phyloP scores from a whole-genome alignment of 2,888 invertebrate genomes.

The Eupithecia pulchellata region DNA sequence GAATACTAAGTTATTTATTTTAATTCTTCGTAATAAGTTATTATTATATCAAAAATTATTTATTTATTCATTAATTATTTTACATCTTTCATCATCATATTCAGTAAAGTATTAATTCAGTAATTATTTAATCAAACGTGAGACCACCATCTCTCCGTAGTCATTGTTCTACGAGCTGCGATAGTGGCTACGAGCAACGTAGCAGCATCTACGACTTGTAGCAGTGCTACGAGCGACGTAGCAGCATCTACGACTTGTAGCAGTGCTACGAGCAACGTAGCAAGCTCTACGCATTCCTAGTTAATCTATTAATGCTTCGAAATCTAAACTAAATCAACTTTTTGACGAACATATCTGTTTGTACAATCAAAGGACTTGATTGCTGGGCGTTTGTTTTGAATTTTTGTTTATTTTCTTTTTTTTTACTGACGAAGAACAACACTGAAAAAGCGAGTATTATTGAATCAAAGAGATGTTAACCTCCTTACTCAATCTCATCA shows the following conservation, averaged over 20 bases:
- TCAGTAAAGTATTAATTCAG: no score
- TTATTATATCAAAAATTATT: no score
- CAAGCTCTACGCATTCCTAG: background rate
- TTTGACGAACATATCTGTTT: background rate
- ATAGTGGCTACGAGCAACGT: background rate
- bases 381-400: background rate
- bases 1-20: no score
- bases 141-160: background rate
- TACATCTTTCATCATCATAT: no score
- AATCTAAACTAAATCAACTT: background rate
- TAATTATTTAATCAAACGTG: no score
- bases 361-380: background rate
- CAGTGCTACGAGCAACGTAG: conserved; percentile 7
- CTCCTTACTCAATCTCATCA: background rate
- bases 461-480: background rate
- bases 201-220: conserved; percentile 5
- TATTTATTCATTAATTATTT: no score
- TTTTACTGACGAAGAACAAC: background rate
- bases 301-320: background rate
- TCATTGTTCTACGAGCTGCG: background rate
- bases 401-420: background rate
- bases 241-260: conserved; percentile 2
- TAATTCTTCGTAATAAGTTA: no score
- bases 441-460: background rate
- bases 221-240: conserved; percentile 1